Evolutionary conservation across 92 coral and sea anemone species (phyloP).

Genomic region (Palythoa grandis): DNA sequence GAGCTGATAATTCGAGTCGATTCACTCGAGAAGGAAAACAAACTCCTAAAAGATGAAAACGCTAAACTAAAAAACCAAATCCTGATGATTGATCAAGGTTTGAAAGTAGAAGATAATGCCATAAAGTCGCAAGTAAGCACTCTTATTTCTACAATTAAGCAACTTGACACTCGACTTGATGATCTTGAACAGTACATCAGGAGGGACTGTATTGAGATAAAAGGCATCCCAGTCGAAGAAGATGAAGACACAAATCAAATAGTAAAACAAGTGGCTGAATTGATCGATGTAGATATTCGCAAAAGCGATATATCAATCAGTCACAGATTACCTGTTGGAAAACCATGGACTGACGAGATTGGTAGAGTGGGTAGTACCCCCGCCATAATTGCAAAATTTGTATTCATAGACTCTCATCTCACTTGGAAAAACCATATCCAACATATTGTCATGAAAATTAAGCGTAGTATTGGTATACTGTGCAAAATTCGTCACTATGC

Average conservation of each 20-base stretch:
- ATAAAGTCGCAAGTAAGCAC: conserved; percentile 10
- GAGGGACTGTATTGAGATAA: conserved; percentile 9
- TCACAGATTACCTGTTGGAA: not conserved
- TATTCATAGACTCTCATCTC: no score
- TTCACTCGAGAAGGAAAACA: conserved; percentile 13
- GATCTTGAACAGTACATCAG: conserved; percentile 20
- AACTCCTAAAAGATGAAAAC: not conserved
- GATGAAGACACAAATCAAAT: conserved; percentile 1
- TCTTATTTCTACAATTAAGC: conserved; percentile 1
- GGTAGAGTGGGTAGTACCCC: not conserved
- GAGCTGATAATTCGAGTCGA: conserved; percentile 6
- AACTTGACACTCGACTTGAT: conserved; percentile 4
- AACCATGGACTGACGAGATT: not conserved
- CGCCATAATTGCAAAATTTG: not conserved
- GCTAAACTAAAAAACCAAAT: conserved; percentile 3
- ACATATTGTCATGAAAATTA: no score
- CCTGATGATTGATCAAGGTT: not conserved
- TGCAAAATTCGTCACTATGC: no score
- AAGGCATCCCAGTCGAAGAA: not conserved
- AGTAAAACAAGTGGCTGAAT: conserved; percentile 7
- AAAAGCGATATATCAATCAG: conserved; percentile 6
- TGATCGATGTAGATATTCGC: not conserved
- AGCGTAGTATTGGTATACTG: no score
- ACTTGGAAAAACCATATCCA: no score
- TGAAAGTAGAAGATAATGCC: conserved; percentile 6